phyloP scores from a whole-genome alignment of 1,140 invertebrate species.

The Drusus annulatus region DNA sequence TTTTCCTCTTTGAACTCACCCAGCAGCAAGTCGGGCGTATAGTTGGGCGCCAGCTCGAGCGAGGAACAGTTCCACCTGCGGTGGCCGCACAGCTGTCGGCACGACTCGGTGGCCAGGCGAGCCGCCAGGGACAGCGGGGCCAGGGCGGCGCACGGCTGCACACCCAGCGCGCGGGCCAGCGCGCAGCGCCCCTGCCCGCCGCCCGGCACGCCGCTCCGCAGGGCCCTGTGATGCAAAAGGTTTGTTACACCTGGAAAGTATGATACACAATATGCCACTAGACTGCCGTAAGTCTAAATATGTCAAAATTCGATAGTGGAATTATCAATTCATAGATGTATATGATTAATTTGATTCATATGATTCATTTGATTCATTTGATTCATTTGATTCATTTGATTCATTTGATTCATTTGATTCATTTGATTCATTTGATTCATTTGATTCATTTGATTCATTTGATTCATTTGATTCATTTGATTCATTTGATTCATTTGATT shows the following conservation, averaged over 20 bases:
- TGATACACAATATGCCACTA: too few relatives aligned
- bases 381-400: too few relatives aligned
- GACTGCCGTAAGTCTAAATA: too few relatives aligned
- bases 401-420: too few relatives aligned
- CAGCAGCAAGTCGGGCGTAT: conserved; percentile 82
- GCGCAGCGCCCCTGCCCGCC: conserved; percentile 31
- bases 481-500: too few relatives aligned
- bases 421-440: too few relatives aligned
- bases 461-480: too few relatives aligned
- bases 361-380: too few relatives aligned
- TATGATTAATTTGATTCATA: too few relatives aligned
- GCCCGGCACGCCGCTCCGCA: not conserved
- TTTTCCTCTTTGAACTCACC: conserved; percentile 69
- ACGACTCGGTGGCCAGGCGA: conserved; percentile 77
- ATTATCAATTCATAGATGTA: too few relatives aligned
- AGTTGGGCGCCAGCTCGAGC: conserved; percentile 79
- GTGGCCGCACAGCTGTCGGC: conserved; percentile 80
- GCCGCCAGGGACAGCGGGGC: conserved; percentile 82
- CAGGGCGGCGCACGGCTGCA: conserved; percentile 79
- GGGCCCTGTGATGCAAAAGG: conserved; percentile 23
- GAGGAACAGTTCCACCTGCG: conserved; percentile 91
- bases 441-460: too few relatives aligned
- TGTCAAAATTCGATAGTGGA: too few relatives aligned
- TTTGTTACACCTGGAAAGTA: not conserved
- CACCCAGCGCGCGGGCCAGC: conserved; percentile 75